Conservation (phyloP, 2,888 invertebrate genomes). For the Hydriomena furcata region DNA sequence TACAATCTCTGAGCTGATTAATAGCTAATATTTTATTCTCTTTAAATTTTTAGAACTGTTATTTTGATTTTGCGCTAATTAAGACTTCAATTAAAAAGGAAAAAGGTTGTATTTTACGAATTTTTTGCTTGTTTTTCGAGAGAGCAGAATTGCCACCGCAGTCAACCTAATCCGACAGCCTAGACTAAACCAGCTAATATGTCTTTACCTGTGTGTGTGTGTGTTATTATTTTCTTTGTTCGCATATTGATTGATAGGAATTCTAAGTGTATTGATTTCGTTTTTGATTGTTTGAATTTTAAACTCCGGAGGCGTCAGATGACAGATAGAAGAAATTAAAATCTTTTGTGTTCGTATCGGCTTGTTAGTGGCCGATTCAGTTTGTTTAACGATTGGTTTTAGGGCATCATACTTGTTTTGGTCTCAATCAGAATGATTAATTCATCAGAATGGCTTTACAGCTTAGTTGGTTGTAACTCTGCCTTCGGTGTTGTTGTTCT, state of each 20-base stretch:
- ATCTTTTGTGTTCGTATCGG: slow-evolving; percentile 32
- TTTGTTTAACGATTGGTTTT: slow-evolving; percentile 13
- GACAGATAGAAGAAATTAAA: slow-evolving; percentile 34
- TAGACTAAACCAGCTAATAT: slow-evolving; percentile 31
- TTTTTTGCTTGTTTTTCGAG: too few species aligned
- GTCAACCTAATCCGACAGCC: too few species aligned
- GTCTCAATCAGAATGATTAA: slow-evolving; percentile 2
- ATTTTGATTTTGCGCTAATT: too few species aligned
- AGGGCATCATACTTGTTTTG: slow-evolving; percentile 1
- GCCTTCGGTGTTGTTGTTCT: too few species aligned
- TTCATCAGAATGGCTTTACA: too few species aligned
- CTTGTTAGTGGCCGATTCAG: slow-evolving; percentile 30
- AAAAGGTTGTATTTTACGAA: too few species aligned
- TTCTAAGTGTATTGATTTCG: slow-evolving; percentile 53
- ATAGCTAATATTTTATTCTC: too few species aligned
- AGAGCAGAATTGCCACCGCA: too few species aligned
- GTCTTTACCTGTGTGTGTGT: slow-evolving; percentile 25
- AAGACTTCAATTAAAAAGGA: too few species aligned
- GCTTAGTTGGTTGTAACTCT: too few species aligned
- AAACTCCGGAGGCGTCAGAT: slow-evolving; percentile 25
- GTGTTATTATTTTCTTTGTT: slow-evolving; percentile 53
- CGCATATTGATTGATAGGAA: slow-evolving; percentile 51
- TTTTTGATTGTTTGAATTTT: slow-evolving; percentile 29
- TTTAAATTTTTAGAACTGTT: too few species aligned
- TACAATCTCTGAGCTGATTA: too few species aligned